Conservation (phyloP, 2,113 vertebrate genomes). For the Phoxinus phoxinus region DNA sequence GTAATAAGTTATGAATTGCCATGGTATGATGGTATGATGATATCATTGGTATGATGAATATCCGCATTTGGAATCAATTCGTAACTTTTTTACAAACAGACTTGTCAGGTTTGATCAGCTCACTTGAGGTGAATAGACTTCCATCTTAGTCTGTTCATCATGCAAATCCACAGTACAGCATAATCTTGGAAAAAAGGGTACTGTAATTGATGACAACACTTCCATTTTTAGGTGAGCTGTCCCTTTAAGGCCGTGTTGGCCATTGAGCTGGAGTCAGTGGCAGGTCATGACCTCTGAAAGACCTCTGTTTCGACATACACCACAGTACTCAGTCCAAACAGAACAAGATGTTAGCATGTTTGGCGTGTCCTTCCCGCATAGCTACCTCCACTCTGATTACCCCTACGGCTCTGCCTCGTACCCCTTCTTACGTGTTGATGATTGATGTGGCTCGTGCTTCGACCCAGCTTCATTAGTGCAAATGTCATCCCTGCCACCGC, state of each 20-base stretch:
- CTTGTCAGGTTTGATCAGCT: background rate
- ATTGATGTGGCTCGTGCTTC: conserved; percentile 62
- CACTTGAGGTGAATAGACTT: no score
- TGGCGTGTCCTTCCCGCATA: conserved; percentile 27
- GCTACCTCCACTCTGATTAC: conserved; percentile 33
- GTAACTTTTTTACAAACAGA: background rate
- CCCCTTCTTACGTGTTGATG: conserved; percentile 45
- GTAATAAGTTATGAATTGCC: background rate
- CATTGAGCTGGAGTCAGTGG: background rate
- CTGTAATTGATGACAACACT: background rate
- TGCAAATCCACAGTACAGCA: background rate
- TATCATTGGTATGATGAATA: no score
- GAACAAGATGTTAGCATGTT: conserved; percentile 26
- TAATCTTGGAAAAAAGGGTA: background rate
- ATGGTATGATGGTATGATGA: no score
- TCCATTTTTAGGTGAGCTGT: background rate
- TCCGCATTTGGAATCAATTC: no score
- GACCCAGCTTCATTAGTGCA: conserved; percentile 65
- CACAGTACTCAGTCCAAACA: background rate
- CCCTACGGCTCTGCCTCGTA: conserved; percentile 5
- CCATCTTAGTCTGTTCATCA: background rate
- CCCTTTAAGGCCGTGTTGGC: background rate
- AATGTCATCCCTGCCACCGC: conserved; percentile 65
- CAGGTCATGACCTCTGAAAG: conserved; percentile 22
- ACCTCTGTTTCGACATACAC: background rate